Evolutionary conservation across 2,797 vertebrate genomes (phyloP).

Genomic region (Dipus sagitta): DNA sequence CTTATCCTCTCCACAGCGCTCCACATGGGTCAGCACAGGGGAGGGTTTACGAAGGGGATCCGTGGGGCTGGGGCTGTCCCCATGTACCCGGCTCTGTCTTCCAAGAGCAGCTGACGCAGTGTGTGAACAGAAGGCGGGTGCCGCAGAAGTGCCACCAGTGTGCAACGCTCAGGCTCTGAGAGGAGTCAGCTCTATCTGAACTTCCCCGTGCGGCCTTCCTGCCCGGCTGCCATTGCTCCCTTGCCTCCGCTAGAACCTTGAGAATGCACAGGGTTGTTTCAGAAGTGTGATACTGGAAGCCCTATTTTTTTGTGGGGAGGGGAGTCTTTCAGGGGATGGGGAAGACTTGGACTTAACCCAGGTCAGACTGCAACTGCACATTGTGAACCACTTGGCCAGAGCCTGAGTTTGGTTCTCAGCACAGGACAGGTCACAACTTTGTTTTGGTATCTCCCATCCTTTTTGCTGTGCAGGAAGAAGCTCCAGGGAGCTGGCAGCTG

Average conservation of each 20-base stretch:
- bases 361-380: not conserved
- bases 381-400: accelerated
- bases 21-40: not conserved
- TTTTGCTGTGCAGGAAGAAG: not conserved
- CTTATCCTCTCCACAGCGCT: not conserved
- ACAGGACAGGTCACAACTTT: not conserved
- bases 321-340: not conserved
- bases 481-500: not conserved
- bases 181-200: too few relatives aligned
- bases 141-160: too few relatives aligned
- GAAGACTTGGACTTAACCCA: accelerated
- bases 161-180: not conserved
- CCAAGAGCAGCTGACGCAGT: not conserved
- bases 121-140: not conserved
- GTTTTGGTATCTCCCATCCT: accelerated
- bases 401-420: accelerated
- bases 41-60: not conserved
- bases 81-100: too few relatives aligned
- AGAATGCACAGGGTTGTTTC: not conserved
- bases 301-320: not conserved
- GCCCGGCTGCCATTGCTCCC: not conserved
- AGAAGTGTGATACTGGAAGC: not conserved
- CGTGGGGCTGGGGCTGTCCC: not conserved
- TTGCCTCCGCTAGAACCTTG: not conserved
- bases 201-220: too few relatives aligned